phyloP scores from a whole-genome alignment of 2,113 vertebrate species.

The Cololabis saira region DNA sequence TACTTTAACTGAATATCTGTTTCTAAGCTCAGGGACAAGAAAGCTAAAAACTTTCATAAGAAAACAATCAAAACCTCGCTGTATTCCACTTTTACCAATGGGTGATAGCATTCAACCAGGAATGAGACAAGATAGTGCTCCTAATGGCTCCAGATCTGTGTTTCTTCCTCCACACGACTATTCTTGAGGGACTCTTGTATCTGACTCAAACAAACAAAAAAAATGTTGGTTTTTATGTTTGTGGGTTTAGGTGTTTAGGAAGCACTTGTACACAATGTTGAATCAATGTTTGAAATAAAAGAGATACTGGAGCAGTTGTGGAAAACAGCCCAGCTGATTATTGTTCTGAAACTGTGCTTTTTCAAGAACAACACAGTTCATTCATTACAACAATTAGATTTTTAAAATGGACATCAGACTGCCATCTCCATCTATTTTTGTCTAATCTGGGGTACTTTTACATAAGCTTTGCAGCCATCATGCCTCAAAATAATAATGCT shows the following conservation, averaged over 20 bases:
- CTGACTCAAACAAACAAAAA: constrained; percentile 36
- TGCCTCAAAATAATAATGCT: too few species aligned
- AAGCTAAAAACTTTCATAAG: constrained; percentile 17
- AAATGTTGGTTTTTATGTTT: constrained; percentile 64
- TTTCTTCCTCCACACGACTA: constrained; percentile 28
- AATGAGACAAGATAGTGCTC: constrained; percentile 32
- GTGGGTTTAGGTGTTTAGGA: constrained; percentile 43
- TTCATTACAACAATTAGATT: too few species aligned
- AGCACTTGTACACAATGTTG: constrained; percentile 11
- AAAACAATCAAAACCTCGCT: constrained; percentile 44
- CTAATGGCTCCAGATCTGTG: constrained; percentile 56
- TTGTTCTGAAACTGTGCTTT: constrained; percentile 26
- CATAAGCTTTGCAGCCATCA: too few species aligned
- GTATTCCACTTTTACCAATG: constrained; percentile 15
- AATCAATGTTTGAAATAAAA: constrained; percentile 62
- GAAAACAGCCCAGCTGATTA: constrained; percentile 28
- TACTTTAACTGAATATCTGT: not conserved
- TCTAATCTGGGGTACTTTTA: too few species aligned
- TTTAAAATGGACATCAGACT: too few species aligned
- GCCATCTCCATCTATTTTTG: too few species aligned
- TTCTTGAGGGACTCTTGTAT: constrained; percentile 48
- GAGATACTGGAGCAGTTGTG: constrained; percentile 21
- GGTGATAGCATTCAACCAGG: constrained; percentile 40
- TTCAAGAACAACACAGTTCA: constrained; percentile 10
- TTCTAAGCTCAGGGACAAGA: constrained; percentile 36